Evolutionary conservation across 2,797 vertebrate species (phyloP).

Genomic region (Sebastes vulpes): DNA sequence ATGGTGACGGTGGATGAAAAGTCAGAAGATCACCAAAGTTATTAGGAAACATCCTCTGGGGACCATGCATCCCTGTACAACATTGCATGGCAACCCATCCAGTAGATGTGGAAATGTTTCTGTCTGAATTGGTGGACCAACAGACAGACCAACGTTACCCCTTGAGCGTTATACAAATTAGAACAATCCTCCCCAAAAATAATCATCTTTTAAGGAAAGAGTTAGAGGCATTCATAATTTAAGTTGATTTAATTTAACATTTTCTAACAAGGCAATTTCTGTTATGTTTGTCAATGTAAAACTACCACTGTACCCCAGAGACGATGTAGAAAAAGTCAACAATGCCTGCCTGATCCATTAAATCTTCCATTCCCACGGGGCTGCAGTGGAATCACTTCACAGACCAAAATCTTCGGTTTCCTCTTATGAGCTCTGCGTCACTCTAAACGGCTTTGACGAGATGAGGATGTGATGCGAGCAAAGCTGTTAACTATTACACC

Average conservation of each 20-base stretch:
- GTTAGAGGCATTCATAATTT: background rate
- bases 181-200: background rate
- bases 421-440: conserved; percentile 48
- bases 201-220: background rate
- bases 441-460: conserved; percentile 47
- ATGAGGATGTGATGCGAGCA: conserved; percentile 41
- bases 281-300: conserved; percentile 15
- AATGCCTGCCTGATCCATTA: conserved; percentile 3
- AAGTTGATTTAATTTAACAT: background rate
- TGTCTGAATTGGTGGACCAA: background rate
- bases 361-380: conserved; percentile 15
- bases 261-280: conserved; percentile 1
- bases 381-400: conserved; percentile 33
- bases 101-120: background rate
- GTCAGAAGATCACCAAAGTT: background rate
- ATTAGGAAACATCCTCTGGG: background rate
- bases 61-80: background rate
- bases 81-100: background rate
- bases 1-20: background rate
- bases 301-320: background rate
- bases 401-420: conserved; percentile 33
- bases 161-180: background rate
- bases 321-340: conserved; percentile 22
- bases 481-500: conserved; percentile 58
- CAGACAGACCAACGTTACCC: background rate